Evolutionary conservation across 2,888 invertebrate species (phyloP).

Genomic region (Andrena haemorrhoa): DNA sequence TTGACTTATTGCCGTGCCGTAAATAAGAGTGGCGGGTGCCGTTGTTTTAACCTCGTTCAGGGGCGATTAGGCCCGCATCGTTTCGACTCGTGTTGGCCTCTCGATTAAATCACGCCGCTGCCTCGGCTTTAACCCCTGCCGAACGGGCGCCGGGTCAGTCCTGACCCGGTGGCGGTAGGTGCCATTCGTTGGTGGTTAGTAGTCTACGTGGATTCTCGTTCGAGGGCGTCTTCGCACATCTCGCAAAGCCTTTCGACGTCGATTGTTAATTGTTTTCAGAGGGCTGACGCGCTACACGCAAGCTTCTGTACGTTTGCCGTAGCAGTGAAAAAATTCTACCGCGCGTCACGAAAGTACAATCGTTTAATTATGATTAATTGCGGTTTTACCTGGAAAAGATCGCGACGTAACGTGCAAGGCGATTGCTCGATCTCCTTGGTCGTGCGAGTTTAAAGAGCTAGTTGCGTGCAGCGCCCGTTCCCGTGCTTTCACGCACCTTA

Average conservation of each 20-base stretch:
- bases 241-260: not conserved
- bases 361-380: slow-evolving; percentile 56
- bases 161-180: too few species aligned
- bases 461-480: slow-evolving; percentile 44
- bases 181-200: too few species aligned
- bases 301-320: not conserved
- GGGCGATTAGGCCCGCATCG: slow-evolving; percentile 38
- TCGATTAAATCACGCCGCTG: not conserved
- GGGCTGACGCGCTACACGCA: slow-evolving; percentile 2
- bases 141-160: too few species aligned
- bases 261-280: slow-evolving; percentile 15
- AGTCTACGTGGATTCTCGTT: not conserved
- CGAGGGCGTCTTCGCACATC: not conserved
- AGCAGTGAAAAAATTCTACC: slow-evolving; percentile 10
- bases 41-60: slow-evolving; percentile 55
- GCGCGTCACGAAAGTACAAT: slow-evolving; percentile 32
- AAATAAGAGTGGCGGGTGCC: slow-evolving; percentile 62
- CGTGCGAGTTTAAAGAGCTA: slow-evolving; percentile 37
- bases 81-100: slow-evolving; percentile 31
- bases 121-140: not conserved
- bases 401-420: slow-evolving; percentile 22
- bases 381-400: slow-evolving; percentile 42
- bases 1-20: slow-evolving; percentile 63
- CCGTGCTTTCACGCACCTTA: slow-evolving; percentile 38
- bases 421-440: slow-evolving; percentile 37